Percentiles rank a stretch among this genome's conserved stretches.
phyloP scores from a whole-genome alignment of 92 coral and sea anemone species.

The Nematostella vectensis region DNA sequence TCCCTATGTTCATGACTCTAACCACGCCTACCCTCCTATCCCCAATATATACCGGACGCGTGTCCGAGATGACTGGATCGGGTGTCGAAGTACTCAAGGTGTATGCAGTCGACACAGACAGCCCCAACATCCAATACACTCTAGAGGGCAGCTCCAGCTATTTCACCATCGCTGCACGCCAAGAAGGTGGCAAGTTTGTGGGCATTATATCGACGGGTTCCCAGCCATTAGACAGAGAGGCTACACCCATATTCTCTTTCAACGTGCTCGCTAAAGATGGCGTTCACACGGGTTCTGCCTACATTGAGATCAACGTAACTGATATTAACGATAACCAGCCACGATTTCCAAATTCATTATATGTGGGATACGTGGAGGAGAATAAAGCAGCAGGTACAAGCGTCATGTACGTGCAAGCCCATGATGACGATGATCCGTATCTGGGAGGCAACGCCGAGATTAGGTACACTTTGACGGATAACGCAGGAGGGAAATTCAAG shows the following conservation, averaged over 20 bases:
- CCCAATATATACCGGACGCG: slow-evolving; percentile 35
- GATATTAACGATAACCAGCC: slow-evolving; percentile 78
- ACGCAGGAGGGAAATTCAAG: slow-evolving; percentile 44
- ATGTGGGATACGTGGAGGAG: slow-evolving; percentile 69
- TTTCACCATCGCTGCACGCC: slow-evolving; percentile 31
- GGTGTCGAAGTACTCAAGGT: slow-evolving; percentile 38
- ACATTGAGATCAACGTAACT: slow-evolving; percentile 41
- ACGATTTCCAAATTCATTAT: slow-evolving; percentile 61
- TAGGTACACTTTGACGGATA: slow-evolving; percentile 47
- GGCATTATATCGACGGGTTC: slow-evolving; percentile 64
- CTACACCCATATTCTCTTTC: slow-evolving; percentile 40
- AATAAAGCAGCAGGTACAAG: slow-evolving; percentile 42
- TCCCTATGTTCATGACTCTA: slow-evolving; percentile 38
- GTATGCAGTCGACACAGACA: slow-evolving; percentile 68
- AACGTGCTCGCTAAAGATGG: slow-evolving; percentile 70
- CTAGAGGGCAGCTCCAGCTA: slow-evolving; percentile 35
- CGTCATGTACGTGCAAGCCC: slow-evolving; percentile 76
- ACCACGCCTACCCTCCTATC: neutral
- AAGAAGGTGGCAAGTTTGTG: slow-evolving; percentile 1
- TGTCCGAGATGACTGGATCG: slow-evolving; percentile 41
- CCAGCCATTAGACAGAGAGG: slow-evolving; percentile 54
- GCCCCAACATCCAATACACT: slow-evolving; percentile 35
- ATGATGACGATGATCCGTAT: slow-evolving; percentile 57
- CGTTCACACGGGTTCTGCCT: slow-evolving; percentile 40
- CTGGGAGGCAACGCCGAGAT: slow-evolving; percentile 52